Evolutionary conservation across 2,797 vertebrate species (phyloP), one percentile per base, ranked within the genome.

Genomic region (Aselliscus stoliczkanus): DNA sequence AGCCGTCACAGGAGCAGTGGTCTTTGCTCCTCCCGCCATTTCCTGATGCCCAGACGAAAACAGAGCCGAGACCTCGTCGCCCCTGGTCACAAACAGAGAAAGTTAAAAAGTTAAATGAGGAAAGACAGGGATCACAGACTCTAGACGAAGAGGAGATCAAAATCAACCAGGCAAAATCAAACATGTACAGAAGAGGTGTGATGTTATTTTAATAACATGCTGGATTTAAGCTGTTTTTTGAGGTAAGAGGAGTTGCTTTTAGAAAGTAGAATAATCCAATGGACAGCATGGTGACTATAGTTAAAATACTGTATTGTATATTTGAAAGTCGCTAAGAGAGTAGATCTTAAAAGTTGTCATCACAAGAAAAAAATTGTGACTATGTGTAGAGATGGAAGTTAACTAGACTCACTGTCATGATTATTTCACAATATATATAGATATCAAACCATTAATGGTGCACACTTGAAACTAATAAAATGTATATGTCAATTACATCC

Each of bases 21-120:
- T 99, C 99, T 96, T 99, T 99, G 98, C 99, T 99, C 95, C 99
- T 99, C 23, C 99, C 99, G 0, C 99, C 99, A 44, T 99, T 99
- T 90, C 99, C 99, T 37, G 99, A 99, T 1, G 99, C 99, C 99
- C 99, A 99, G 14, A 99, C 99, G 81, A 99, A 99, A 97, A 99
- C 99, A 83, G 99, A 99, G 95, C 99, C 99, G 0, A 99, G 99
- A 76, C 99, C 99, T 96, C 99, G 99, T 97, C 99, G 99, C 73
- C 99, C 99, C 99, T 99, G 98, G 97, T 94, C 90, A 77, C 91
- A 98, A 96, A 98, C 21, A 98, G 94, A 97, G 64, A 90, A 62
- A 21, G 37, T 77, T 83, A 97, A 52, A 92, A 56, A 37, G 52
- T 81, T 87, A 95, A 88, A 60, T 44, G 76, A 77, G 3, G 37